Evolutionary conservation across 2,113 vertebrate species (phyloP).

Genomic region (Miniopterus natalensis): DNA sequence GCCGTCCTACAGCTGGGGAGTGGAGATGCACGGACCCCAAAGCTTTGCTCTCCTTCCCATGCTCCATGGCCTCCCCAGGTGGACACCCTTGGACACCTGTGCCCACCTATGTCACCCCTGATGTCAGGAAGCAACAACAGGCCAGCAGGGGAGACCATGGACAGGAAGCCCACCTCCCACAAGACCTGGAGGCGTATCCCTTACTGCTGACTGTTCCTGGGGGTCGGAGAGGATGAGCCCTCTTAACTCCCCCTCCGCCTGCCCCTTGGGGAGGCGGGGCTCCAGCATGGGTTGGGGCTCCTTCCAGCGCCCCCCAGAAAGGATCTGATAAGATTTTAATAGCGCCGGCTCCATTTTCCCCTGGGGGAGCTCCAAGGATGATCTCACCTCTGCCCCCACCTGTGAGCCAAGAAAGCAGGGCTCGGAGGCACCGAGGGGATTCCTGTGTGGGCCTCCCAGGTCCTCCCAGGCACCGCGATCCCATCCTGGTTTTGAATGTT

Average conservation of each 20-base stretch:
- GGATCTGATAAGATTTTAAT: conserved; percentile 34
- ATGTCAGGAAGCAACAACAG: fast-evolving
- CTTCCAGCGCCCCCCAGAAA: background rate
- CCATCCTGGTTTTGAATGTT: background rate
- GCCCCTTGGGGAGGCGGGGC: background rate
- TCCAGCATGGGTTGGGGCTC: background rate
- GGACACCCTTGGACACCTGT: fast-evolving
- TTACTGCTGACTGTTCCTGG: background rate
- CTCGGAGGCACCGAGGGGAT: background rate
- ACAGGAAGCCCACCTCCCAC: no score
- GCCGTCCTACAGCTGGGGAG: fast-evolving
- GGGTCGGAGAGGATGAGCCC: fast-evolving
- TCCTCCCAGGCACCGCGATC: background rate
- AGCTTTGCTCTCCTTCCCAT: background rate
- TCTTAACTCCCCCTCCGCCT: background rate
- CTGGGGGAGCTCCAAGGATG: background rate
- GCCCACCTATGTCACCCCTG: background rate
- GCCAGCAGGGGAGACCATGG: background rate
- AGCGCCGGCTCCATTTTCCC: background rate
- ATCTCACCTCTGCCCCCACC: background rate
- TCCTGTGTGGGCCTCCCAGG: background rate
- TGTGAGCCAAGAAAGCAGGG: background rate
- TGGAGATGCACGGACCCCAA: background rate
- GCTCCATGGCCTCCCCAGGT: background rate
- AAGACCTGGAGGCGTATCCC: fast-evolving